Percentiles rank a stretch among this genome's conserved stretches.
These are phyloP conservation scores for Eudasyphora cyanicolor DNA, from an alignment of 2,888 invertebrate genomes.

Conservation along the genomic window DNA sequence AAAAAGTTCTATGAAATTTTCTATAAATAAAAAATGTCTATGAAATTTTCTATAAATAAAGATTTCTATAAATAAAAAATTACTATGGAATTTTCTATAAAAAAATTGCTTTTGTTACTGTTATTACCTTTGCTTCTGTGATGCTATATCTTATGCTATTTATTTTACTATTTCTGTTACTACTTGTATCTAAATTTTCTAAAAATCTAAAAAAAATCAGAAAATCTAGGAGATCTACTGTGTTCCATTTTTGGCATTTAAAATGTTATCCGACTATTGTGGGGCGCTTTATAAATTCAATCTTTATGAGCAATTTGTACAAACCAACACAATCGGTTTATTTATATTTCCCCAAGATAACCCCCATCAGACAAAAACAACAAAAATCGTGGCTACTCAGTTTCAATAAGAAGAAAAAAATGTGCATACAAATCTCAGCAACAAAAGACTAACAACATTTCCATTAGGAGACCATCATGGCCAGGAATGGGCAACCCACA, in stretches of 20 bases:
- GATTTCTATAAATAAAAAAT: too few species aligned
- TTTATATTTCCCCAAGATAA: constrained; percentile 28
- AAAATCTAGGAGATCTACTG: neutral
- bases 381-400: neutral
- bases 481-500: neutral
- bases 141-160: neutral
- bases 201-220: neutral
- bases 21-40: too few species aligned
- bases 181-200: neutral
- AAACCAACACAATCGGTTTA: constrained; percentile 35
- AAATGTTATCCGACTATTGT: neutral
- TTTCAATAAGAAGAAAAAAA: neutral
- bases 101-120: too few species aligned
- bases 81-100: too few species aligned
- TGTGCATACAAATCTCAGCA: neutral
- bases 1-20: too few species aligned
- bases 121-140: neutral
- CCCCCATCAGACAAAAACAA: neutral
- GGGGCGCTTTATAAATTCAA: constrained; percentile 23
- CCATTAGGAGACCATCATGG: neutral
- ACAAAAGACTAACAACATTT: neutral
- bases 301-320: constrained; percentile 46
- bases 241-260: neutral
- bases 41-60: too few species aligned
- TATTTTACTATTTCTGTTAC: neutral